phyloP scores from a whole-genome alignment of 2,113 vertebrate species.

The Gopherus flavomarginatus region DNA sequence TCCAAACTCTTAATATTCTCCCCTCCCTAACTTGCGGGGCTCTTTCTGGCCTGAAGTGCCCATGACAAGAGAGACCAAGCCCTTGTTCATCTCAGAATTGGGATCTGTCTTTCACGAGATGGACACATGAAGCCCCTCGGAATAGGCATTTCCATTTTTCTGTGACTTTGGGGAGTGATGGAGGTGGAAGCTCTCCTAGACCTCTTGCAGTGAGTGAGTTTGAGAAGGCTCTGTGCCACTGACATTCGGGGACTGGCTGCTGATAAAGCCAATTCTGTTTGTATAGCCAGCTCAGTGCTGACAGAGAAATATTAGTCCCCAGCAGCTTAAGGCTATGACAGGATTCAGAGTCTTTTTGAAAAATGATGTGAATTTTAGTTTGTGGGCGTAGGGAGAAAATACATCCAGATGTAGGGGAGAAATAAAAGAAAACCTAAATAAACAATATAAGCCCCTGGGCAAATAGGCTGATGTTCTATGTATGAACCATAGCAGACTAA shows the following conservation, averaged over 20 bases:
- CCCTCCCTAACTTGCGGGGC: not conserved
- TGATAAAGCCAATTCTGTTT: not conserved
- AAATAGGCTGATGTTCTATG: not conserved
- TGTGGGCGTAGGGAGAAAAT: not conserved
- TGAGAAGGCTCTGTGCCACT: not conserved
- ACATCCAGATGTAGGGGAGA: not conserved
- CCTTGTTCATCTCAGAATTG: not conserved
- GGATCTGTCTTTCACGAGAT: not conserved
- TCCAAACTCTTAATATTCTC: not conserved
- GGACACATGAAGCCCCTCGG: not conserved
- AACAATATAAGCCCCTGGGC: not conserved
- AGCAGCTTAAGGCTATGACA: not conserved
- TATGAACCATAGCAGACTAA: not conserved
- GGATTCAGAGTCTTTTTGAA: not conserved
- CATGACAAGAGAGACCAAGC: not conserved
- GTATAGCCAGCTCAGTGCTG: not conserved
- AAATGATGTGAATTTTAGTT: not conserved
- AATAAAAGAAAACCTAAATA: not conserved
- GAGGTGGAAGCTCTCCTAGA: not conserved
- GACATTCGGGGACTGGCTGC: too few relatives aligned
- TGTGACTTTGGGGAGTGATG: not conserved
- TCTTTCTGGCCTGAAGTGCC: not conserved
- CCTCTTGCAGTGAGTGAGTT: not conserved
- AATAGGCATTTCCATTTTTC: not conserved
- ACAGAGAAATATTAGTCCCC: not conserved